Conservation (phyloP, 2,888 invertebrate genomes). For the Caenorhabditis parvicauda region DNA sequence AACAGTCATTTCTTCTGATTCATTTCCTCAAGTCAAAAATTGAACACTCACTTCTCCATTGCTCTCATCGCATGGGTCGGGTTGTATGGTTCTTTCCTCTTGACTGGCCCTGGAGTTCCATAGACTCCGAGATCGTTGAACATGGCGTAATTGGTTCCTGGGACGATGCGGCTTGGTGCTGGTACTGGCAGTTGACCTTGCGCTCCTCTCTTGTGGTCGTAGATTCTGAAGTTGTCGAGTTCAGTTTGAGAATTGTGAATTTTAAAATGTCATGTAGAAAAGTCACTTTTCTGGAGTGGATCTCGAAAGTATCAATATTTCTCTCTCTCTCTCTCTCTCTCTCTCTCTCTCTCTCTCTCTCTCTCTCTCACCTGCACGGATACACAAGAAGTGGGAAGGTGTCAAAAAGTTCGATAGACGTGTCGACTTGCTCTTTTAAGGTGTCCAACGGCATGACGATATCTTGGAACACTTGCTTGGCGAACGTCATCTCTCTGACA, state of each 20-base stretch:
- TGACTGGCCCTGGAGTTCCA: constrained; percentile 73
- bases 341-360: no score
- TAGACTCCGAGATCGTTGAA: constrained; percentile 75
- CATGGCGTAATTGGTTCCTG: constrained; percentile 72
- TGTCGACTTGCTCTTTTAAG: constrained; percentile 69
- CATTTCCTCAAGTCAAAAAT: no score
- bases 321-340: no score
- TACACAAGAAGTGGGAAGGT: constrained; percentile 74
- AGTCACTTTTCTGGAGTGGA: no score
- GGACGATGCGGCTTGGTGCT: constrained; percentile 69
- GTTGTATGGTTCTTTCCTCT: constrained; percentile 68
- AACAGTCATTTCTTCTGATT: no score
- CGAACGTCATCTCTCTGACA: constrained; percentile 73
- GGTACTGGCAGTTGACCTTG: constrained; percentile 65
- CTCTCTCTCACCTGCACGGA: no score
- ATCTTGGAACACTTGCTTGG: constrained; percentile 75
- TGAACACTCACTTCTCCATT: constrained; percentile 71
- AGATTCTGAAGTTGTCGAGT: no score
- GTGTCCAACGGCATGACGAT: constrained; percentile 73
- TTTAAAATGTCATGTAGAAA: no score
- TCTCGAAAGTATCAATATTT: no score
- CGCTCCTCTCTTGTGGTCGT: constrained; percentile 69
- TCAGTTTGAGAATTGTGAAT: no score
- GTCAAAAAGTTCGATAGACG: constrained; percentile 68
- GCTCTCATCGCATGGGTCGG: constrained; percentile 72